phyloP scores from a whole-genome alignment of 2,113 vertebrate species.

The Alexandromys fortis region DNA sequence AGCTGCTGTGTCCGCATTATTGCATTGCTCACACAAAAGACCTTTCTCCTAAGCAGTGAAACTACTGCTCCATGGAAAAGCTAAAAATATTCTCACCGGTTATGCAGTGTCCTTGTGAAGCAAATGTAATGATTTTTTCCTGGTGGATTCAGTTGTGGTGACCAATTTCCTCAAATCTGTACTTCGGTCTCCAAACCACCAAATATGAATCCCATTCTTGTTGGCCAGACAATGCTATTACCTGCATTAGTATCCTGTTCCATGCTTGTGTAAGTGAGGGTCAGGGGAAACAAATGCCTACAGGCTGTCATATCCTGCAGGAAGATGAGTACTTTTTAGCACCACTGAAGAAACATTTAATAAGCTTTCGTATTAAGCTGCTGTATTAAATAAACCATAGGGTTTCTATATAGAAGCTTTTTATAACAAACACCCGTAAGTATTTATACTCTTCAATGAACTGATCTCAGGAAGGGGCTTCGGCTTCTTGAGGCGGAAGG shows the following conservation, averaged over 20 bases:
- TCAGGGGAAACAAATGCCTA: background rate
- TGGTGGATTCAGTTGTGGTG: background rate
- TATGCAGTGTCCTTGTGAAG: background rate
- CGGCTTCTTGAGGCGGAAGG: slow-evolving; percentile 1
- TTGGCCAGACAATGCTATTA: background rate
- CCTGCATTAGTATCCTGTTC: background rate
- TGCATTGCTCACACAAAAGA: slow-evolving; percentile 54
- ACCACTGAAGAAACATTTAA: slow-evolving; percentile 44
- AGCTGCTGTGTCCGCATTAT: slow-evolving; percentile 73
- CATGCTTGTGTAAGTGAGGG: background rate
- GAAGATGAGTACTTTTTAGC: slow-evolving; percentile 29
- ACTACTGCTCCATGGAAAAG: background rate
- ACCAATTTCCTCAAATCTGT: background rate
- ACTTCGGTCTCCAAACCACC: background rate
- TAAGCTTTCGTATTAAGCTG: slow-evolving; percentile 49
- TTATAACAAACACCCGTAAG: background rate
- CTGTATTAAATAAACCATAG: slow-evolving; percentile 37
- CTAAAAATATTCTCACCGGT: background rate
- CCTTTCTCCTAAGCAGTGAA: background rate
- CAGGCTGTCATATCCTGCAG: background rate
- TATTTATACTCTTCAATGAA: slow-evolving; percentile 39
- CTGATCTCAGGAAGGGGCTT: background rate
- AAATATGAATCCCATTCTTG: background rate
- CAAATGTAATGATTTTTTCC: background rate
- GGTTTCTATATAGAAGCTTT: slow-evolving; percentile 45